Conservation (phyloP, 2,797 vertebrate species). For the Hozukius guyotensis region DNA sequence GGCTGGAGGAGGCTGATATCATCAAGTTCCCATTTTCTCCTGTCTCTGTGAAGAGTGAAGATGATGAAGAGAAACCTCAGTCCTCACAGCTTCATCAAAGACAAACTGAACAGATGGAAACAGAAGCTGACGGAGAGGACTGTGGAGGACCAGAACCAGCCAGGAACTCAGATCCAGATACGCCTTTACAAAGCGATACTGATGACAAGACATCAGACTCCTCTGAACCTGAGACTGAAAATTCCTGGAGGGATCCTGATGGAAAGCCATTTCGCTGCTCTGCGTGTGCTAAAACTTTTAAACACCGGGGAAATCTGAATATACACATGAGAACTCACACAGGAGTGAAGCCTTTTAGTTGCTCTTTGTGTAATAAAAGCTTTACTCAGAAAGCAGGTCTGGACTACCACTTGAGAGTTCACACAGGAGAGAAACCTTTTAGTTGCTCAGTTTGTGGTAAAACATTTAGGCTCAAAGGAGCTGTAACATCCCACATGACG, state of each 20-base stretch:
- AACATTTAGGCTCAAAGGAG: neutral
- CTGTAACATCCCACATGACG: neutral
- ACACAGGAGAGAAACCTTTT: conserved; percentile 15
- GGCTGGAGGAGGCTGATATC: neutral
- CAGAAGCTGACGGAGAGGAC: neutral
- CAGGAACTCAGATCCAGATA: neutral
- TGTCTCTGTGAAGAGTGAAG: conserved; percentile 13
- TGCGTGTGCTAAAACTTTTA: neutral
- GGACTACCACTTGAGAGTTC: conserved; percentile 6
- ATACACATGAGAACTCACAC: conserved; percentile 26
- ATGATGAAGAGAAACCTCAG: neutral
- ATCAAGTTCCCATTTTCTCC: neutral
- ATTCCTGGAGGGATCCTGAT: neutral
- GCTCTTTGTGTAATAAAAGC: conserved; percentile 13
- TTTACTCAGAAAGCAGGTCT: conserved; percentile 6
- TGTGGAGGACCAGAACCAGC: neutral
- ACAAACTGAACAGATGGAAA: neutral
- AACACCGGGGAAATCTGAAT: neutral
- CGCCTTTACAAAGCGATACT: neutral
- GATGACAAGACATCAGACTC: neutral
- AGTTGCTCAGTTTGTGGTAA: conserved; percentile 1
- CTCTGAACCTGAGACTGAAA: neutral
- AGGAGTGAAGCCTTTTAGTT: conserved; percentile 12
- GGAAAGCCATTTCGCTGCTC: neutral
- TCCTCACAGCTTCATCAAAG: neutral